Conservation (phyloP, 2,888 invertebrate genomes). For the Dromius quadrimaculatus region DNA sequence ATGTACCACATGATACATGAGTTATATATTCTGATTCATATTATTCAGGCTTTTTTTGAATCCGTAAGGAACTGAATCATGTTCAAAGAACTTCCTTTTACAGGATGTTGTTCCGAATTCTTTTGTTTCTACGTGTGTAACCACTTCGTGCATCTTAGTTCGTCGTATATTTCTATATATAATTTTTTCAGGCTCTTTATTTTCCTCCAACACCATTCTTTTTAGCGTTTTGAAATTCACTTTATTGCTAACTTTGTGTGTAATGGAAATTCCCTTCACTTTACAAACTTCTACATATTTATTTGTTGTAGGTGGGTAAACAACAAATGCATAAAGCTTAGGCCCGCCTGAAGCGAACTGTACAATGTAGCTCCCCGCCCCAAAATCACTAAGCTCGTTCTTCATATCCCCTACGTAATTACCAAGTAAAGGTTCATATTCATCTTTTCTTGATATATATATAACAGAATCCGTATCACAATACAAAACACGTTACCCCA, state of each 20-base stretch:
- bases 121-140: too few species aligned
- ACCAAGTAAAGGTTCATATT: conserved; percentile 56
- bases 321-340: conserved; percentile 60
- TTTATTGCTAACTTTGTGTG: conserved; percentile 28
- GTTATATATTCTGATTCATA: too few species aligned
- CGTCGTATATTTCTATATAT: neutral
- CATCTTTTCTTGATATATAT: conserved; percentile 53
- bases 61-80: too few species aligned
- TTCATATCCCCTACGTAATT: conserved; percentile 61
- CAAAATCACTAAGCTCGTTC: conserved; percentile 58
- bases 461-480: conserved; percentile 62
- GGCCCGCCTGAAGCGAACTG: conserved; percentile 61
- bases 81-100: too few species aligned
- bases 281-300: conserved; percentile 54
- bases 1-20: too few species aligned
- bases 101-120: too few species aligned
- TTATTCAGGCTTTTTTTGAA: too few species aligned
- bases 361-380: conserved; percentile 56
- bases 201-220: conserved; percentile 60
- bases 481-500: conserved; percentile 59
- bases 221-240: conserved; percentile 57
- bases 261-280: conserved; percentile 58
- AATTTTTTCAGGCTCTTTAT: conserved; percentile 51
- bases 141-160: neutral
- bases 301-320: conserved; percentile 36